These are phyloP conservation scores for Dasyornis broadbenti DNA, from an alignment of 2,113 vertebrate genomes.

Conservation along the genomic window DNA sequence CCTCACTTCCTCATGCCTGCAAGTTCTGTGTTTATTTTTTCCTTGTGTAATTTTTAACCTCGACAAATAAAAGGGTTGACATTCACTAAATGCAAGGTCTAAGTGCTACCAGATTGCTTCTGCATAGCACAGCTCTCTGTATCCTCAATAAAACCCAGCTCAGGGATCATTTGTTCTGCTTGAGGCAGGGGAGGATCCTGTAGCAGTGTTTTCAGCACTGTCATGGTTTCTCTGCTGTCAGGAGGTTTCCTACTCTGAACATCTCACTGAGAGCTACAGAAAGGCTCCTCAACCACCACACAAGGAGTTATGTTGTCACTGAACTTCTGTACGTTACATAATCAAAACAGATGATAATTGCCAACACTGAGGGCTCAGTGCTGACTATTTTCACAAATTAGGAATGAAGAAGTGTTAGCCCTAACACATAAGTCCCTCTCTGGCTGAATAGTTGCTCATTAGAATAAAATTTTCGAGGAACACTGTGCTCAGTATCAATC, in stretches of 20 bases:
- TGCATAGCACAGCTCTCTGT: neutral
- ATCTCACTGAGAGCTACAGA: neutral
- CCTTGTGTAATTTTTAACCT: constrained; percentile 23
- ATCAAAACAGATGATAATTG: neutral
- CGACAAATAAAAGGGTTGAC: neutral
- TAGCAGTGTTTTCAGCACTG: neutral
- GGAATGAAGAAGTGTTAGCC: neutral
- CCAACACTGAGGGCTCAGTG: neutral
- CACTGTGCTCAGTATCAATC: neutral
- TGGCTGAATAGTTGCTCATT: neutral
- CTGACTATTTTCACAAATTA: neutral
- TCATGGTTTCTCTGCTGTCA: neutral
- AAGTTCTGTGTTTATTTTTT: constrained; percentile 4
- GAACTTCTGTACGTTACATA: neutral
- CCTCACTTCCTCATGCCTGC: neutral
- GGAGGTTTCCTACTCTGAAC: neutral
- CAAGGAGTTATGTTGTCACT: neutral
- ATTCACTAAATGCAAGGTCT: neutral
- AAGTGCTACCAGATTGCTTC: constrained; percentile 1
- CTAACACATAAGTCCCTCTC: neutral
- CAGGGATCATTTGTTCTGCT: neutral
- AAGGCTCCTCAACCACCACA: neutral
- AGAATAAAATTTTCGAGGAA: neutral
- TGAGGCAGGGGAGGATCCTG: neutral
- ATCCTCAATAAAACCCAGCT: neutral